Evolutionary conservation across 2,113 vertebrate genomes (phyloP), one percentile per base, ranked within the genome.

Genomic region (Cebidichthys violaceus): DNA sequence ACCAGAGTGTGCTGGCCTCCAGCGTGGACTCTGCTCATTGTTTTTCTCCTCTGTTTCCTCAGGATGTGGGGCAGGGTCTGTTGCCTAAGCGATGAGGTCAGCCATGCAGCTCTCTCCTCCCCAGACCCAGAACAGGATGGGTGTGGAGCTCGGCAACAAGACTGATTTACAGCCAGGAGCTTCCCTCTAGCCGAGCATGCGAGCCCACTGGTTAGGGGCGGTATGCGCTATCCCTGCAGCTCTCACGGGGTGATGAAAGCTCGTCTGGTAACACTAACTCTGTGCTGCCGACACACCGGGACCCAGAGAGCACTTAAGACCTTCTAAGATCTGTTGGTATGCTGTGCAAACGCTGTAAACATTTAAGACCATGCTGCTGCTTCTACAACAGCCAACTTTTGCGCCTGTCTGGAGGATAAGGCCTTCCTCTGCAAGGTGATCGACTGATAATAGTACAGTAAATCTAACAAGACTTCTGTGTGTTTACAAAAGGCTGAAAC

Each of bases 81-180:
- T 93, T 94, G 88, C 91, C 90, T 89, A 62, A 92, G 88, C 84
- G 86, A 93, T 92, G 89, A 94, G 91, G 91, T 94, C 93, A 92
- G 90, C 85, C 77, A 89, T 43, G 85, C 71, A 84, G 84, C 85
- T 65, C 81, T 68, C 86, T 85, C 89, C 84, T 92, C 87, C 90
- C 89, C 83, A 88, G 89, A 83, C 73, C 89, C 84, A 86, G 90
- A 90, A 86, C 93, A 94, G 91, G 92, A 94, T 94, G 93, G 93
- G 93, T 81, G 93, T 91, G 93, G 89, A 90, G 69, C 81, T 74
- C 52, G 29, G 86, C 62, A 89, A 90, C 86, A 3, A 86, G 83
- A 45, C 90, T 90, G 92, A 93, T 92, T 93, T 93, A 94, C 91
- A 90, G 90, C 79, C 78, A 20, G 72, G 68, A 85, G 83, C 82